Base-by-base conservation (phyloP, 1,140 invertebrate species). In the Psilanteris sp. region DNA sequence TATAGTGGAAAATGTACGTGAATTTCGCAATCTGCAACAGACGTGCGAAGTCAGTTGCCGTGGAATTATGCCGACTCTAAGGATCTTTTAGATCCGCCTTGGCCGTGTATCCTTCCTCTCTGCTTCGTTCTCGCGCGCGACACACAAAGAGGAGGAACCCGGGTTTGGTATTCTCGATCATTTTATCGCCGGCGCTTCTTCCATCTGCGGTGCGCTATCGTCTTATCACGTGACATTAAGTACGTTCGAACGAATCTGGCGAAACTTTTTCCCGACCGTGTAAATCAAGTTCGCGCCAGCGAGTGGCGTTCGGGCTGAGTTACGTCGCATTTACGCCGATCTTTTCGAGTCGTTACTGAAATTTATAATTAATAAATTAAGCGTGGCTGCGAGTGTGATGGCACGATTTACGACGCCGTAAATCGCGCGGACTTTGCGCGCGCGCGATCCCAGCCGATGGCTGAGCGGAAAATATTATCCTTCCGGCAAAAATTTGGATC, bases 21-120 rank as follows among this genome's bases (percentile, higher is more conserved):
- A 61, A 74, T 61, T 74, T 54, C 52, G 14, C 54, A 66, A 67
- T 73, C 78, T 80, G 79, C 78, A 62, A 54, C 74, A 77, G 77
- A 83, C 78, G 72, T 79, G 76, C 46, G 57, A 75, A 79, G 73
- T 67, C 75, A 64, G 79, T 82, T 83, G 78, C 31, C 67, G 44
- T 57, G 71, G 77, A 85, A 81, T 85, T 86, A 86, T 85, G 83
- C 82, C 77, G 76, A 59, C 77, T 76, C 54, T 79, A 79, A 82
- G 75, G 81, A 74, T 79, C 78, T 77, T 71, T 36, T 29, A 78
- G 84, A 84, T 80, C 83, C 85, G 84, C 84, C 83, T 81, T 82
- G 79, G 79, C 76, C 85, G 77, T 85, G 85, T 86, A 84, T 78
- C 68, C 76, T 68, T 48, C 78, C 46, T 74, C 78, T 57, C 27